Base-by-base conservation (phyloP, 1,140 invertebrate genomes). In the Aethina tumida region DNA sequence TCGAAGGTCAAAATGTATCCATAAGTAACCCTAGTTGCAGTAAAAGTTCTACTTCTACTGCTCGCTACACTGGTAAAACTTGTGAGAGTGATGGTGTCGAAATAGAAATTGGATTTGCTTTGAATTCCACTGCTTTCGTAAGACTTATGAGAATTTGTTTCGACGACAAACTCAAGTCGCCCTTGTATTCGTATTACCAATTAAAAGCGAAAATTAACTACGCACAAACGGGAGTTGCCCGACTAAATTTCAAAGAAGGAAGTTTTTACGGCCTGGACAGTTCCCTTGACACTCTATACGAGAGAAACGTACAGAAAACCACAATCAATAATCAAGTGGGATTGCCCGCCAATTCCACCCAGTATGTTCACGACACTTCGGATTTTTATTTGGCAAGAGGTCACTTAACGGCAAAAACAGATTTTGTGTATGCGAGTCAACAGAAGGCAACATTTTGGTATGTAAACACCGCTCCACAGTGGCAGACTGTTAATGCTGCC, bases 341-440 rank as follows among this genome's bases (percentile, higher is more conserved):
- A 5, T 57, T 60, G 1, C n/a, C 17, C 2, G 16, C 54, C 12
- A 34, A 55, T 14, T 53, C 50, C 2, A 20, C 16, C 1, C 39
- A 50, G 35, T 58, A 58, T 38, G 49, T 65, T 6, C 32, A 45
- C 2, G 39, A 19, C 28, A 63, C 74, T 0, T 62, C 22, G 8
- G 45, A 56, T 37, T 41, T 59, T 5, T 73, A 46, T 48, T 45
- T 81, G 32, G 64, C 75, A 0, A 64, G 73, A 16, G 77, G 77
- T 10, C 79, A 82, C 47, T 58, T 81, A n/a, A 63, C 71, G 0
- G 77, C 78, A 19, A 77, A 78, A 50, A 69, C 66, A 20, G 77
- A 82, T 50, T 73, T 70, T 26, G 59, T 77, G 2, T 75, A 67
- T 40, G 75, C 66, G 0, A 55, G 67, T 6, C 70, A 72, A 32